Base-by-base conservation (phyloP, 1,140 invertebrate genomes). In the Listronotus bonariensis region DNA sequence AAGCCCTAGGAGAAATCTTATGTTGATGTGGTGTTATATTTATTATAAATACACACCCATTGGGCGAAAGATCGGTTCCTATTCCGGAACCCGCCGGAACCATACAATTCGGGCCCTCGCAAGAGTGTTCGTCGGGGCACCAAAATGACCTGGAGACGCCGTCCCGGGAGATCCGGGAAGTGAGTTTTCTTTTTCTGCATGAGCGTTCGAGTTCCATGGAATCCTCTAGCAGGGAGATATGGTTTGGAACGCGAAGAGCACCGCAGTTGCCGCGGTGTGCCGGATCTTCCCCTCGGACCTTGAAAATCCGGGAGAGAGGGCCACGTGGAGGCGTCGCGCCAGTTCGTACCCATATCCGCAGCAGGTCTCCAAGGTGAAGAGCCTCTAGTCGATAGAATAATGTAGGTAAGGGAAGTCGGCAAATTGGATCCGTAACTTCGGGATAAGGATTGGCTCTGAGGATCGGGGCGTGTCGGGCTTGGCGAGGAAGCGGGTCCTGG, bases 301-400 rank as follows among this genome's bases (percentile, higher is more conserved):
- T 87, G 89, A 86, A 89, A 89, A 89, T 88, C 87, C 84, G 84
- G 82, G 84, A 85, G 5, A 26, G 87, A 85, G 84, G 84, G 80
- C 80, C 85, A 83, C 86, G 79, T 84, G 81, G 87, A 26, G 87
- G 20, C 20, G 83, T 83, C 81, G 81, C 80, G 82, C 81, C 79
- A 82, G 76, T 86, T 87, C 87, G 90, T 26, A 26, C 72, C 67
- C 68, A 89, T 89, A 89, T 86, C 88, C 86, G 86, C 82, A 85
- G 83, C 85, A 84, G 81, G 89, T 92, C 88, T 92, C 89, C 89
- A 88, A 91, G 90, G 89, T 90, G 84, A 89, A 87, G 82, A 92
- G 88, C 88, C 91, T 92, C 89, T 92, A 88, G 88, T 90, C 85
- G 88, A 90, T 91, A 88, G 88, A 90, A 83, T 85, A 91, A 92